Evolutionary conservation across 2,888 invertebrate species (phyloP).

Genomic region (Lycia hirtaria): DNA sequence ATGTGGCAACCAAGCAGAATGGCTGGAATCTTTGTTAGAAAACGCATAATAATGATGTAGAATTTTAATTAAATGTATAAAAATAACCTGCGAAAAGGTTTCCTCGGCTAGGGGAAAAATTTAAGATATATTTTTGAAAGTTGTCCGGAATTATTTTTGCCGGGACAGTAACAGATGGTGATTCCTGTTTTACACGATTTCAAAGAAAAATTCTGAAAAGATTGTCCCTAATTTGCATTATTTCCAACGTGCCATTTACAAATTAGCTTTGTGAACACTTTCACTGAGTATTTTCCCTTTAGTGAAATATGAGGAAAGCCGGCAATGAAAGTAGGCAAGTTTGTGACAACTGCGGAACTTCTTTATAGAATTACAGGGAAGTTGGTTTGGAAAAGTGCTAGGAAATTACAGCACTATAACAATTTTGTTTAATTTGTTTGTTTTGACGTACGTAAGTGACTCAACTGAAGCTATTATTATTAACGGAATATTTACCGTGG

Average conservation of each 20-base stretch:
- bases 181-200: constrained; percentile 22
- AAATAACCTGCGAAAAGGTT: constrained; percentile 1
- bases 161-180: constrained; percentile 26
- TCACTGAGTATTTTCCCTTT: constrained; percentile 23
- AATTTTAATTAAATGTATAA: constrained; percentile 14
- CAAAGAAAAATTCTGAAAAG: constrained; percentile 24
- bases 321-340: constrained; percentile 2
- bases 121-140: constrained; percentile 8
- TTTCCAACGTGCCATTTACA: constrained; percentile 32
- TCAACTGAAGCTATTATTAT: background rate
- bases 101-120: background rate
- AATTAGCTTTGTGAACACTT: constrained; percentile 29
- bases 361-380: constrained; percentile 23
- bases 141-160: constrained; percentile 20
- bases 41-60: constrained; percentile 11
- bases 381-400: constrained; percentile 15
- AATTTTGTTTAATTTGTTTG: constrained; percentile 18
- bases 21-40: constrained; percentile 12
- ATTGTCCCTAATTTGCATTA: constrained; percentile 33
- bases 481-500: too few relatives aligned
- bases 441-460: constrained; percentile 1
- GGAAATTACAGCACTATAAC: constrained; percentile 14
- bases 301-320: constrained; percentile 25
- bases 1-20: constrained; percentile 18
- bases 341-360: constrained; percentile 19